Percentiles rank a stretch among this genome's conserved stretches.
phyloP scores from a whole-genome alignment of 2,113 vertebrate species.

The Brienomyrus brachyistius region DNA sequence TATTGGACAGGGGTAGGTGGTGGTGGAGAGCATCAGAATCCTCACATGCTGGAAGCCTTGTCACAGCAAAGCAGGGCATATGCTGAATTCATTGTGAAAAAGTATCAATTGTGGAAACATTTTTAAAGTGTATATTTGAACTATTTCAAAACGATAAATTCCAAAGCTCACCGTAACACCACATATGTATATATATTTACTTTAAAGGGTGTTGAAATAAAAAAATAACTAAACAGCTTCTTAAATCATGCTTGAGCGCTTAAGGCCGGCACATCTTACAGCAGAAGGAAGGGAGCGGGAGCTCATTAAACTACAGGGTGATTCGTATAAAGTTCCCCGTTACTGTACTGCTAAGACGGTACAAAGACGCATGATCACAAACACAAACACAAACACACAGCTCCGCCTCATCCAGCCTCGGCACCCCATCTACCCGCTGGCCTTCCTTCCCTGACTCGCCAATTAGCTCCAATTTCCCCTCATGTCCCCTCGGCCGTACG shows the following conservation, averaged over 20 bases:
- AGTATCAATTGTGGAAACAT: neutral
- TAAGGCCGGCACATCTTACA: neutral
- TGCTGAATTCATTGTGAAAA: neutral
- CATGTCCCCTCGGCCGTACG: neutral
- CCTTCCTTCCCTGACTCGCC: neutral
- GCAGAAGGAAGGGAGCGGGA: neutral
- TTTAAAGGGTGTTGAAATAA: neutral
- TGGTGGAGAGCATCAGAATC: neutral
- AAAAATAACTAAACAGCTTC: neutral
- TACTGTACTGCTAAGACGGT: neutral
- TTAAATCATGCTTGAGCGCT: neutral
- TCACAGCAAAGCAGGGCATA: neutral
- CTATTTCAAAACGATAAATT: neutral
- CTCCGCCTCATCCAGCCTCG: neutral
- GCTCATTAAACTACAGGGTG: neutral
- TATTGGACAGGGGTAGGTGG: neutral
- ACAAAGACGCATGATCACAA: constrained; percentile 2
- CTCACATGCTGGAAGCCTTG: neutral
- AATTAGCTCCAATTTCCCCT: constrained; percentile 6
- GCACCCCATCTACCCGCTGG: neutral
- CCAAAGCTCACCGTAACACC: neutral
- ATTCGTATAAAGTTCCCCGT: neutral
- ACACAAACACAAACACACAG: neutral
- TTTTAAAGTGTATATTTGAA: neutral
- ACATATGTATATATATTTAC: neutral